phyloP scores from a whole-genome alignment of 1,140 invertebrate genomes.

The Caenorhabditis inopinata region DNA sequence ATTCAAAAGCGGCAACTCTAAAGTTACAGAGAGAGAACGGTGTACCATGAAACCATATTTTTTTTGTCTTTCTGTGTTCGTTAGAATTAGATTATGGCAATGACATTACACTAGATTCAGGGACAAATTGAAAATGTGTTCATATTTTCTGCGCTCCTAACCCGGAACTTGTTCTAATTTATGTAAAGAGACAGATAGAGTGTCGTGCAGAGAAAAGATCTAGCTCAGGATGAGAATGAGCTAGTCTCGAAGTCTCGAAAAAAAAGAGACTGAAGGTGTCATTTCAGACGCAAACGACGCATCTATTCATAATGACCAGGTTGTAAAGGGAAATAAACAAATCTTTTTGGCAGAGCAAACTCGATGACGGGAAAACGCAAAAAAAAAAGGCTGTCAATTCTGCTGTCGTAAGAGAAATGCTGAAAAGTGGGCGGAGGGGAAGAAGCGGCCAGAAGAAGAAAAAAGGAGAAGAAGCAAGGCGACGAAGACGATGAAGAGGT shows the following conservation, averaged over 20 bases:
- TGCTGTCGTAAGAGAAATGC: neutral
- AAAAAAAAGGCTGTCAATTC: conserved; percentile 17
- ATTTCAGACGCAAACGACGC: neutral
- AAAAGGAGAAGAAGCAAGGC: neutral
- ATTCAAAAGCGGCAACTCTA: no score
- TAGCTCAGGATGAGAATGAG: conserved; percentile 1
- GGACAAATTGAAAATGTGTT: no score
- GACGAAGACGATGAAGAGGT: conserved; percentile 19
- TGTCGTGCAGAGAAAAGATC: neutral
- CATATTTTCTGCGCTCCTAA: neutral
- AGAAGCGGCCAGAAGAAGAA: neutral
- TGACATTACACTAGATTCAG: no score
- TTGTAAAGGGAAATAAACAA: neutral
- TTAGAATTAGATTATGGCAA: no score
- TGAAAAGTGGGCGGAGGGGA: conserved; percentile 16
- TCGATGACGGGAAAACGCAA: neutral
- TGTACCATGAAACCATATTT: no score
- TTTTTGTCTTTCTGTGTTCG: no score
- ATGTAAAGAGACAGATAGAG: neutral
- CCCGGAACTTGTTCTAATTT: neutral
- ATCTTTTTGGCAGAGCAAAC: neutral
- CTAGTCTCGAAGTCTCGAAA: neutral
- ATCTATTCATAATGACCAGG: neutral
- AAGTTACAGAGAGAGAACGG: no score
- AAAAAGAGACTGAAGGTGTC: neutral